Evolutionary conservation across 2,797 vertebrate genomes (phyloP).

Genomic region (Arnoldichthys spilopterus): DNA sequence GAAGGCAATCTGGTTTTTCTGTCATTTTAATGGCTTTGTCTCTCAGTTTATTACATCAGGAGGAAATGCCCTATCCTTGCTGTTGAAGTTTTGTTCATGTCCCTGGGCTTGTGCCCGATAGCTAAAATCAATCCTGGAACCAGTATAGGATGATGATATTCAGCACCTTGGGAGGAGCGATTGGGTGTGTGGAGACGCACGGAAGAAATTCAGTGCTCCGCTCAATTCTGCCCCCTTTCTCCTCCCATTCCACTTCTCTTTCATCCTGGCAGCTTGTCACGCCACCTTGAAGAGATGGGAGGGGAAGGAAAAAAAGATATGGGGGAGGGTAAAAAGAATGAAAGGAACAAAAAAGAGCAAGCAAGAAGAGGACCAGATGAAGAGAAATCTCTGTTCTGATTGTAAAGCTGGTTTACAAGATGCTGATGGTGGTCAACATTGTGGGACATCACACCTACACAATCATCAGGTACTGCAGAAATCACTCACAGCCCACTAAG

Average conservation of each 20-base stretch:
- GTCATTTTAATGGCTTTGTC: conserved; percentile 54
- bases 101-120: conserved; percentile 46
- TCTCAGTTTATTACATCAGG: conserved; percentile 56
- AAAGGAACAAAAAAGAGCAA: conserved; percentile 37
- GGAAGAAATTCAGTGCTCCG: conserved; percentile 51
- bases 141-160: conserved; percentile 50
- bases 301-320: conserved; percentile 16
- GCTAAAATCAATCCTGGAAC: conserved; percentile 57
- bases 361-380: conserved; percentile 51
- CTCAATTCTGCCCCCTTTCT: conserved; percentile 61
- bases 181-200: conserved; percentile 48
- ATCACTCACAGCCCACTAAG: conserved; percentile 42
- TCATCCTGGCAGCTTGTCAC: conserved; percentile 64
- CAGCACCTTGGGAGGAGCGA: conserved; percentile 54
- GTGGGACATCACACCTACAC: conserved; percentile 47
- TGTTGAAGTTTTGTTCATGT: conserved; percentile 47
- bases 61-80: conserved; percentile 51
- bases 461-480: conserved; percentile 46
- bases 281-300: conserved; percentile 48
- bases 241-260: conserved; percentile 60
- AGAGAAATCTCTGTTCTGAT: conserved; percentile 52
- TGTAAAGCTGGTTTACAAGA: conserved; percentile 45
- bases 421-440: conserved; percentile 51
- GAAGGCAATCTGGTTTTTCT: conserved; percentile 52
- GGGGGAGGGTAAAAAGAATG: conserved; percentile 30